Percentiles rank a stretch among this genome's conserved stretches.
Evolutionary conservation across 2,888 invertebrate species (phyloP).

Genomic region (Melipona bicolor): DNA sequence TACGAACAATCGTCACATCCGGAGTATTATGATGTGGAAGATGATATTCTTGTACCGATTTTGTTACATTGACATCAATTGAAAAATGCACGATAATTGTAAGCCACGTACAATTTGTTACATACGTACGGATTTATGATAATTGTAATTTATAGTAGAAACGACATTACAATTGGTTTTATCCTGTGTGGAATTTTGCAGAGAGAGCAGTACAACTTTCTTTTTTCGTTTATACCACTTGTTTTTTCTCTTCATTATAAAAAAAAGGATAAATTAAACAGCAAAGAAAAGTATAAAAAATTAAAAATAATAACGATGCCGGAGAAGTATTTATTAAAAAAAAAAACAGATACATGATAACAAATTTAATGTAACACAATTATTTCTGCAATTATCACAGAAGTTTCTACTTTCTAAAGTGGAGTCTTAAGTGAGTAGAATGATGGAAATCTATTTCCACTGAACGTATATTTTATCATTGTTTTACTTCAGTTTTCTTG

Average conservation of each 20-base stretch:
- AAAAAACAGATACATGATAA: not conserved
- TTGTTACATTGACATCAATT: not conserved
- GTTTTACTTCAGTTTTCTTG: not conserved
- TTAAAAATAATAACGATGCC: no score
- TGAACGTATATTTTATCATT: not conserved
- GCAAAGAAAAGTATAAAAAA: not conserved
- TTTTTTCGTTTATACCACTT: not conserved
- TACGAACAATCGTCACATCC: not conserved
- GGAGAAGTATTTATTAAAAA: not conserved
- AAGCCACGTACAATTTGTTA: not conserved
- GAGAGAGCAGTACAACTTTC: not conserved
- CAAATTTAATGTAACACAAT: not conserved
- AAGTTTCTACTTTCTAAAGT: not conserved
- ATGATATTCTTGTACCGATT: constrained; percentile 18
- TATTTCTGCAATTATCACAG: not conserved
- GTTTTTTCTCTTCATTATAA: not conserved
- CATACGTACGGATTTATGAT: no score
- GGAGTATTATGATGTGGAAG: not conserved
- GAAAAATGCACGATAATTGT: not conserved
- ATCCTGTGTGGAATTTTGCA: not conserved
- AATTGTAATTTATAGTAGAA: not conserved
- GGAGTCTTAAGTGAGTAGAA: not conserved
- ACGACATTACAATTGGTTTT: no score
- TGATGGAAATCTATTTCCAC: no score
- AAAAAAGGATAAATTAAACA: not conserved